A percentile compares a stretch with the other conserved stretches of the same genome.
These are phyloP conservation scores for Hyposoter didymator DNA, from an alignment of 2,888 invertebrate species.

Conservation along the genomic window DNA sequence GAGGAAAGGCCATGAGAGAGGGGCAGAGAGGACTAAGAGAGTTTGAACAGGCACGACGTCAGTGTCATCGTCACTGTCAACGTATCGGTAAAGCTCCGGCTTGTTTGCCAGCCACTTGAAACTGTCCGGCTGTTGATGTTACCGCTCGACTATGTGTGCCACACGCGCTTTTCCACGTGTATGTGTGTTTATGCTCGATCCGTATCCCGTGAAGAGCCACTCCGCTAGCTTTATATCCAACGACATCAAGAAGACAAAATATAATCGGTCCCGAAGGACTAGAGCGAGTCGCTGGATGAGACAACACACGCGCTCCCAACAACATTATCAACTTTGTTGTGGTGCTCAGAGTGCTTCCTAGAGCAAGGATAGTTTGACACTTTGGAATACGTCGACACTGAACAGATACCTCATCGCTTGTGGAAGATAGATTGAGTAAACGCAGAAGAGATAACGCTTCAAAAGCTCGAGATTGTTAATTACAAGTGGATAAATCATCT, in stretches of 20 bases:
- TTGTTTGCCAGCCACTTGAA: constrained; percentile 75
- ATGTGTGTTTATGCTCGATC: constrained; percentile 53
- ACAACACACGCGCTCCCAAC: constrained; percentile 3
- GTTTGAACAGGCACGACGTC: constrained; percentile 69
- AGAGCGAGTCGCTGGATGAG: constrained; percentile 5
- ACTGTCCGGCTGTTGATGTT: constrained; percentile 69
- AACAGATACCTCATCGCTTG: not conserved
- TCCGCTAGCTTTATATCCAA: constrained; percentile 43
- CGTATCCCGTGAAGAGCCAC: constrained; percentile 63
- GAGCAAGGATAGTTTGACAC: constrained; percentile 31
- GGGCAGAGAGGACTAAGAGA: constrained; percentile 45
- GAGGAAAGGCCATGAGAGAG: constrained; percentile 24
- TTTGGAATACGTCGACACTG: constrained; percentile 7
- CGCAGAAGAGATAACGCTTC: not conserved
- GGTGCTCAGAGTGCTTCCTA: constrained; percentile 14
- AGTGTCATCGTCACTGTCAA: constrained; percentile 70
- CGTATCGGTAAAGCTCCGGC: constrained; percentile 66
- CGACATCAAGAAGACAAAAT: constrained; percentile 43
- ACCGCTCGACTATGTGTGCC: constrained; percentile 32
- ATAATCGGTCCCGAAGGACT: constrained; percentile 57
- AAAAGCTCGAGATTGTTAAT: not conserved
- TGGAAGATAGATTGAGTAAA: not conserved
- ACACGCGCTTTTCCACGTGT: constrained; percentile 16
- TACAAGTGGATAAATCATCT: constrained; percentile 1
- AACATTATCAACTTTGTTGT: constrained; percentile 43